Evolutionary conservation across 2,888 invertebrate genomes (phyloP), one percentile per base, ranked within the genome.

Genomic region (Drosophila anomelani): DNA sequence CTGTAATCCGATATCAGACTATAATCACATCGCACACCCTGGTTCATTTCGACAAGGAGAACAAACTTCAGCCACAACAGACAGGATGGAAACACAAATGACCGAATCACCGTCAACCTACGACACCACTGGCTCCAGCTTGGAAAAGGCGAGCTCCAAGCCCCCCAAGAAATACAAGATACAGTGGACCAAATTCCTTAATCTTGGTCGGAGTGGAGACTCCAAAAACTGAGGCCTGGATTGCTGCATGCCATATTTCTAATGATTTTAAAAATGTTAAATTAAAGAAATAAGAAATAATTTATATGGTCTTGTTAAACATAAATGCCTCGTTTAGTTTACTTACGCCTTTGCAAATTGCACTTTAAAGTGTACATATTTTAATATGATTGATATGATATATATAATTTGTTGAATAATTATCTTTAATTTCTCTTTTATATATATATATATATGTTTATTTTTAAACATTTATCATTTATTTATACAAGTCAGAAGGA

Each of bases 181-280:
- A 1, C 60, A 74, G 8, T 86, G 88, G 89, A 58, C 71, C 0
- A 84, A 69, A 17, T 72, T 79, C 58, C 63, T 86, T 0, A 49
- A 60, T 23, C 17, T 36, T 1, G n/a, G 20, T 8, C 29, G 38
- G 29, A 29, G 2, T 5, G 20, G 3, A 9, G 15, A 15, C 5
- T 23, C 15, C 3, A 8, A 36, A 0, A 20, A 51, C 32, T 20
- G 8, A 51, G 32, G 2, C 17, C 4, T 13, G 2, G 13, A 13
- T 5, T 20, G 8, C 13, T 20, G 32, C 13, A 2, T 3, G 13
- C 13, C 4, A 51, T 20, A 13, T 9, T 20, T 20, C 1, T 15
- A 15, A 20, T 51, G 5, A 4, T 9, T 51, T 34, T 9, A 20
- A 51, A 9, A 13, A 20, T 34, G 13, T 32, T 6, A 15, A 34